Base-by-base conservation (phyloP, 2,797 vertebrate genomes). In the Brotogeris chrysoptera region DNA sequence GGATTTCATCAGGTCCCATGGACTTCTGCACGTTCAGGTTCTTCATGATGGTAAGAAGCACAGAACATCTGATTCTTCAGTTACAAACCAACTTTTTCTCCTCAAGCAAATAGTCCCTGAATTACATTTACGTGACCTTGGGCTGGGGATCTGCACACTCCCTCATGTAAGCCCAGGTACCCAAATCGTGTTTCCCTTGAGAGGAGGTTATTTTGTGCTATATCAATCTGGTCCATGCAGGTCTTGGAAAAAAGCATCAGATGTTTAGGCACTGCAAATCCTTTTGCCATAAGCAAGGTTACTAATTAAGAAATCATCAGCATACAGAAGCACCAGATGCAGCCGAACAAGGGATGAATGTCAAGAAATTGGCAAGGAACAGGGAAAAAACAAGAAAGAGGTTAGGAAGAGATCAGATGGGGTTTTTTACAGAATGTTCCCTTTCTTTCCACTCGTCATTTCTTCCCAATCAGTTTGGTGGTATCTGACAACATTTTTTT, bases 181-280 rank as follows among this genome's bases (percentile, higher is more conserved):
- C 53, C 86, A 91, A 88, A 93, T 63, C 46, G 32, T 5, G 11
- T 90, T 96, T 92, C 79, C 70, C 77, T 93, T 66, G 72, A 91
- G 83, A 94, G 43, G 59, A 79, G 86, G 92, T 95, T 95, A 93
- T 94, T 92, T 86, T 91, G 73, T 88, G 44, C 70, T 96, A 0
- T 87, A 91, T 89, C 91, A 94, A 39, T 96, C 82, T 94, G 92
- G 84, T 77, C 78, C 74, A 77, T 81, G 72, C 88, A 93, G 88
- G 87, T 92, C 90, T 88, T 93, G 71, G 92, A 79, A 92, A 88
- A 88, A 92, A 85, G 76, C 74, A 94, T 96, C 92, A 96, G 86
- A 92, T 96, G 86, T 95, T 96, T 90, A 91, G 90, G 81, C 90
- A 96, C 85, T 83, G 55, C 72, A 88, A 88, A 96, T 96, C 88